Evolutionary conservation across 2,797 vertebrate species (phyloP).

Genomic region (Brachyalestes nurse): DNA sequence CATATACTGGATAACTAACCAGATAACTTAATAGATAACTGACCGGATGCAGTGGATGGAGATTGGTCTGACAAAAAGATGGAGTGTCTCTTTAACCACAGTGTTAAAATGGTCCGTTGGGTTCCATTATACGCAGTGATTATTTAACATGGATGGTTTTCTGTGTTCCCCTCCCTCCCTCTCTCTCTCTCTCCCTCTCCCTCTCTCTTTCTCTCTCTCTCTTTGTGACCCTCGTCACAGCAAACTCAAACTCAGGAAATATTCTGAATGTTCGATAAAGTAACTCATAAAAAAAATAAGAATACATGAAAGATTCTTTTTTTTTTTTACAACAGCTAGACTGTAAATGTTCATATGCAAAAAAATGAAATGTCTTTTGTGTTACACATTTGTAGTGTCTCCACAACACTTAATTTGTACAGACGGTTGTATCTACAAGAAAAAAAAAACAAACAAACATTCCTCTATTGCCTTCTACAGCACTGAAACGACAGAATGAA

Average conservation of each 20-base stretch:
- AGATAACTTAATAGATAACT: no score
- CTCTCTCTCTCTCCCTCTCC: conserved; percentile 24
- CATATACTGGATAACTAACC: no score
- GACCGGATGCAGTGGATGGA: no score
- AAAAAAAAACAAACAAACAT: conserved; percentile 78
- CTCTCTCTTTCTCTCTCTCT: conserved; percentile 42
- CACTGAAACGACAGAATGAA: conserved; percentile 77
- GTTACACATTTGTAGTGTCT: conserved; percentile 88
- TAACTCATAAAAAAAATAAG: conserved; percentile 86
- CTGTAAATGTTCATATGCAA: conserved; percentile 98
- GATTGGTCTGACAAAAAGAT: no score
- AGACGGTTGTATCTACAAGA: conserved; percentile 79
- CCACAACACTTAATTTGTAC: conserved; percentile 88
- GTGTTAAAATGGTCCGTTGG: conserved; percentile 26
- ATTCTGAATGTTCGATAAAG: conserved; percentile 95
- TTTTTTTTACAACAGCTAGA: conserved; percentile 85
- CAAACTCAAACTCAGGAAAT: conserved; percentile 98
- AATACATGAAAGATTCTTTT: conserved; percentile 81
- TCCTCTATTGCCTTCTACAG: conserved; percentile 92
- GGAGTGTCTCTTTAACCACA: no score
- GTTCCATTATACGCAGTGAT: conserved; percentile 19
- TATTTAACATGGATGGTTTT: conserved; percentile 30
- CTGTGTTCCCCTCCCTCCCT: conserved; percentile 47
- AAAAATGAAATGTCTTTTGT: conserved; percentile 79
- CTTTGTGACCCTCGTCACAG: conserved; percentile 92